Conservation (phyloP, 2,797 vertebrate genomes). For the Myotis vivesi region DNA sequence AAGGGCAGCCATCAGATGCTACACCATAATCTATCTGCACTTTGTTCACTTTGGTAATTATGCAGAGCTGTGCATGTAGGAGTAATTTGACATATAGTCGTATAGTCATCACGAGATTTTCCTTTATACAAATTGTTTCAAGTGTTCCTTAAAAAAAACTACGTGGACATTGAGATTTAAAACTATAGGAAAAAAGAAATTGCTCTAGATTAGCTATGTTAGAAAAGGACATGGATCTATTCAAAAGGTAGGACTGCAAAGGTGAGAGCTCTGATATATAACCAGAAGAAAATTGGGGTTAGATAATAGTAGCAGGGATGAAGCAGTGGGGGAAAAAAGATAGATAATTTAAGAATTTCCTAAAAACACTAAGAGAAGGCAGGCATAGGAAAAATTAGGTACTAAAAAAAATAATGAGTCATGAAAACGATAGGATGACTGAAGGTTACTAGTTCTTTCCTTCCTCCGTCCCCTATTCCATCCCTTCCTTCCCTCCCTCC, state of each 20-base stretch:
- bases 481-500: neutral
- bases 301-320: neutral
- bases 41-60: constrained; percentile 20
- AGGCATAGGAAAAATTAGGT: neutral
- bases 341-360: neutral
- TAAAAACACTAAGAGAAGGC: neutral
- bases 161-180: neutral
- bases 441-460: neutral
- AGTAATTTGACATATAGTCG: constrained; percentile 23
- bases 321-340: neutral
- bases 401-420: neutral
- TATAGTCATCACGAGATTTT: neutral
- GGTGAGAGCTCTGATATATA: neutral
- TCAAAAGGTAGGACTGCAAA: neutral
- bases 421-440: neutral
- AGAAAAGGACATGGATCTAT: neutral
- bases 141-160: neutral
- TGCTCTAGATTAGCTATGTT: neutral
- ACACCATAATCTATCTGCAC: constrained; percentile 75
- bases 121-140: neutral
- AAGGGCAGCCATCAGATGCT: constrained; percentile 80
- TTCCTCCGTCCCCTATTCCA: too few species aligned
- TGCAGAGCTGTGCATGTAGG: neutral
- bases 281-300: neutral
- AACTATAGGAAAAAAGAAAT: neutral